Conservation (phyloP, 2,888 invertebrate genomes). For the Amiota minor region DNA sequence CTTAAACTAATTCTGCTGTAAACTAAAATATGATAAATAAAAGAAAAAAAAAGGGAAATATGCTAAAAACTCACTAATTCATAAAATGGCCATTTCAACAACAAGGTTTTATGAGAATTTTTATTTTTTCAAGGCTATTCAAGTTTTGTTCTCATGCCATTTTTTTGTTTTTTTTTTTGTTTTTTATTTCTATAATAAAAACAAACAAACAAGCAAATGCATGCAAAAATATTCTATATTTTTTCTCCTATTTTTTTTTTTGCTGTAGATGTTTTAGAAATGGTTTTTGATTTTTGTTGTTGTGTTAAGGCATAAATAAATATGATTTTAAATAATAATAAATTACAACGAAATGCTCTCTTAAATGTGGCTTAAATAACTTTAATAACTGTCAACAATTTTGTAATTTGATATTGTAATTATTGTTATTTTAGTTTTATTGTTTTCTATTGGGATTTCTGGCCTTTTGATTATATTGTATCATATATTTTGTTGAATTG, state of each 20-base stretch:
- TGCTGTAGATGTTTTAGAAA: background rate
- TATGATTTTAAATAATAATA: conserved; percentile 6
- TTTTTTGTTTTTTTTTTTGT: too few relatives aligned
- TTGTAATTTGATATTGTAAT: background rate
- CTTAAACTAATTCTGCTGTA: conserved; percentile 5
- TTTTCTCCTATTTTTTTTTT: background rate
- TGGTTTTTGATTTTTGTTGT: background rate
- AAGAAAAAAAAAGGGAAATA: conserved; percentile 40
- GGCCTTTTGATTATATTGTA: too few relatives aligned
- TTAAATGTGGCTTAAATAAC: background rate
- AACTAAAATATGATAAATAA: conserved; percentile 52
- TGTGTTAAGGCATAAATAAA: background rate
- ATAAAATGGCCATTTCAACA: conserved; percentile 8
- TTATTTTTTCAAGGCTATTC: background rate
- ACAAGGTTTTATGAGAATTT: conserved; percentile 15
- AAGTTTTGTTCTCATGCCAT: too few relatives aligned
- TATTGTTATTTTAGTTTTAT: background rate
- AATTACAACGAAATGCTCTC: background rate
- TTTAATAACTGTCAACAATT: conserved; percentile 11
- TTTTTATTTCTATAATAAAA: conserved; percentile 40
- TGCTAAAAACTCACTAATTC: conserved; percentile 44
- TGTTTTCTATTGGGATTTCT: too few relatives aligned
- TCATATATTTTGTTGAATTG: background rate
- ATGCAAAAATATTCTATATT: conserved; percentile 6
- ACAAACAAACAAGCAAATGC: conserved; percentile 32